phyloP scores from a whole-genome alignment of 2,113 vertebrate genomes.

The Oxyura jamaicensis region DNA sequence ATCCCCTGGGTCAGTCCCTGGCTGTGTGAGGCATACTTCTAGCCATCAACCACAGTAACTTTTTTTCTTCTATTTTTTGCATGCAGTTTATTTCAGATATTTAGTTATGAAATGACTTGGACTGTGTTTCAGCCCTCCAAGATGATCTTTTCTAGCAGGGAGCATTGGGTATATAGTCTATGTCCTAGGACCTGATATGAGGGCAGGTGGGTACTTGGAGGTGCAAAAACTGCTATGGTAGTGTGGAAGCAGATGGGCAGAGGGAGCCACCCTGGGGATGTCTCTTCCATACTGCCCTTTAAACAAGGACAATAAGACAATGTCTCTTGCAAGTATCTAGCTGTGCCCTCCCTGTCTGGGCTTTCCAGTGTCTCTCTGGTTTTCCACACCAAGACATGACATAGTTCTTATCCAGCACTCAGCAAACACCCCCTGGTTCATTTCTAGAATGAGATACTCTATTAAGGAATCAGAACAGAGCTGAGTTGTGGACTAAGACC shows the following conservation, averaged over 20 bases:
- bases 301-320: not conserved
- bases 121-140: not conserved
- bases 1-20: accelerated
- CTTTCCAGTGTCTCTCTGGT: not conserved
- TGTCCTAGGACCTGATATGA: not conserved
- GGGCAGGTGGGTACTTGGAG: not conserved
- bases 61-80: not conserved
- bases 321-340: not conserved
- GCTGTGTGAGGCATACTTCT: accelerated
- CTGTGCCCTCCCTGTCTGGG: not conserved
- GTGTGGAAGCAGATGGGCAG: not conserved
- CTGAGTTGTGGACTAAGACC: not conserved
- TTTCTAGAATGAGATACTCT: not conserved
- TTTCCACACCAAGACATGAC: not conserved
- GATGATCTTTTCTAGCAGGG: not conserved
- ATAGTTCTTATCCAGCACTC: not conserved
- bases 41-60: not conserved
- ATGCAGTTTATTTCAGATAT: not conserved
- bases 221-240: not conserved
- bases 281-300: not conserved
- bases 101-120: not conserved
- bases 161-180: not conserved
- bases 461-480: not conserved
- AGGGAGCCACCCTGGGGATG: not conserved
- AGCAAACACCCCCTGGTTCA: not conserved